Conservation (phyloP, 2,888 invertebrate genomes). For the Eupithecia tripunctaria region DNA sequence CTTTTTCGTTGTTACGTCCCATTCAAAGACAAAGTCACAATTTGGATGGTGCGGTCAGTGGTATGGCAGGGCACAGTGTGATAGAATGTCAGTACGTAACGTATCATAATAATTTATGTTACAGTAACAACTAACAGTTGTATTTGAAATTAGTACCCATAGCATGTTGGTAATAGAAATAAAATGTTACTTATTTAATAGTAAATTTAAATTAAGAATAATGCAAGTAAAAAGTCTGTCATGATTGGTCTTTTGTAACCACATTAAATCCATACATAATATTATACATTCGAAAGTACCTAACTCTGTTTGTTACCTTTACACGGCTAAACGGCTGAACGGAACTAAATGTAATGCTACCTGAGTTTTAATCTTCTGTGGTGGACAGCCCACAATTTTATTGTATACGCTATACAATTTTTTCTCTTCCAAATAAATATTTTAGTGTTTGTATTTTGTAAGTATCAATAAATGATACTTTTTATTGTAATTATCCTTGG, state of each 20-base stretch:
- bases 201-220: neutral
- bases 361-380: no score
- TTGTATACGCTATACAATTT: no score
- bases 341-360: no score
- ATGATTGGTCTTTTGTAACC: neutral
- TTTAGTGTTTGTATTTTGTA: no score
- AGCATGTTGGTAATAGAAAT: neutral
- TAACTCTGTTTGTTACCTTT: no score
- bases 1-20: conserved; percentile 42
- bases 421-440: no score
- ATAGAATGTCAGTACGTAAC: neutral
- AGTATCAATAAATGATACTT: no score
- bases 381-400: no score
- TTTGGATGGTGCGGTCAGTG: conserved; percentile 30
- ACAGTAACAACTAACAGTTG: neutral
- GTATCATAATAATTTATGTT: neutral
- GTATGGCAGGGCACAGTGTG: conserved; percentile 15
- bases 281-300: no score
- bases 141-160: neutral
- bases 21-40: conserved; percentile 43
- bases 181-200: neutral
- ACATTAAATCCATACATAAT: no score
- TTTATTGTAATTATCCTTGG: no score
- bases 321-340: no score
- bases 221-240: neutral